phyloP scores from a whole-genome alignment of 1,140 invertebrate species.

The Macrobrachium nipponense region DNA sequence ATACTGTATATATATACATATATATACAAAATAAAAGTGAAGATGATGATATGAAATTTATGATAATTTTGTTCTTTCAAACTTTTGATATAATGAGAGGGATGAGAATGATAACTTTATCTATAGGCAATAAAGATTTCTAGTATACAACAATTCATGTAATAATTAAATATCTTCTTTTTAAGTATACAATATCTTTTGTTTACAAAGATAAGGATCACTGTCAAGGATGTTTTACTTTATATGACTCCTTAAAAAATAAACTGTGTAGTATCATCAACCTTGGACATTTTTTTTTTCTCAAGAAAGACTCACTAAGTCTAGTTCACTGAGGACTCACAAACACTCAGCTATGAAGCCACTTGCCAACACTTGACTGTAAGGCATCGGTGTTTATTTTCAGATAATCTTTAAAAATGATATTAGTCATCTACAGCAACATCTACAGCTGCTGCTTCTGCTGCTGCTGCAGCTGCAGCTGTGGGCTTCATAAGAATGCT shows the following conservation, averaged over 20 bases:
- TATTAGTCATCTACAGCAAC: slow-evolving; percentile 42
- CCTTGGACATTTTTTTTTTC: slow-evolving; percentile 41
- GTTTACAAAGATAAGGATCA: slow-evolving; percentile 61
- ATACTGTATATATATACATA: slow-evolving; percentile 27
- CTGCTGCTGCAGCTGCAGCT: not conserved
- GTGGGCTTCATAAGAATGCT: not conserved
- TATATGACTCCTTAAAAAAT: slow-evolving; percentile 60
- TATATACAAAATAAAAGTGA: slow-evolving; percentile 50
- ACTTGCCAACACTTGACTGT: slow-evolving; percentile 31
- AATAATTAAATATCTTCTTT: slow-evolving; percentile 61
- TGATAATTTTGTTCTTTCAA: slow-evolving; percentile 45
- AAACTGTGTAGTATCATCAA: slow-evolving; percentile 59
- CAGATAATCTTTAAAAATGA: slow-evolving; percentile 4
- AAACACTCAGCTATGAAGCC: slow-evolving; percentile 36
- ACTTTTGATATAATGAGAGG: slow-evolving; percentile 52
- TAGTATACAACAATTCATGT: slow-evolving; percentile 57
- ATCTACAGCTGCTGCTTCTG: not conserved
- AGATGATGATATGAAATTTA: slow-evolving; percentile 55
- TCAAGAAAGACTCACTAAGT: slow-evolving; percentile 25
- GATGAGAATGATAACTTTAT: slow-evolving; percentile 57
- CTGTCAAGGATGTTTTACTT: slow-evolving; percentile 29
- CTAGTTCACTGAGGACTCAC: slow-evolving; percentile 37
- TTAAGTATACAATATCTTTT: slow-evolving; percentile 62
- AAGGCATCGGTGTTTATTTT: slow-evolving; percentile 36
- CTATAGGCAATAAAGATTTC: slow-evolving; percentile 56